A percentile compares a stretch with the other conserved stretches of the same genome.
These are phyloP conservation scores for Acrocyrtus sp. DNA, from an alignment of 2,888 invertebrate species.

Conservation along the genomic window DNA sequence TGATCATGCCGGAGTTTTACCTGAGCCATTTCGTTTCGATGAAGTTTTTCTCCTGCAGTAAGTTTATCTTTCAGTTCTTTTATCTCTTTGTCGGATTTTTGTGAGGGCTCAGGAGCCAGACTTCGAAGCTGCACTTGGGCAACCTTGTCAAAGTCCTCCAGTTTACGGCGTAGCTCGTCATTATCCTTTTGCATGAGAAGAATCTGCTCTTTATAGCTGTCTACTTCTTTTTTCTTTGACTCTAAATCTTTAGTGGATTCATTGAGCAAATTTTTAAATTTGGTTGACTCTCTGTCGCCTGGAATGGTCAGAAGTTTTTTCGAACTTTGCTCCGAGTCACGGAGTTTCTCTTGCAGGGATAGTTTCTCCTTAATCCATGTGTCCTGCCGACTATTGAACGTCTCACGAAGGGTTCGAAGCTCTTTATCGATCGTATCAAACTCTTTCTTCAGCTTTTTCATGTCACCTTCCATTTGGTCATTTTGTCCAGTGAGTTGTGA, in stretches of 20 bases:
- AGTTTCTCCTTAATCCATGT: conserved; percentile 80
- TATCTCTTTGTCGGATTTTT: conserved; percentile 78
- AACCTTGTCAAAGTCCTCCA: conserved; percentile 87
- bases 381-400: conserved; percentile 74
- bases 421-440: conserved; percentile 73
- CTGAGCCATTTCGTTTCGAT: conserved; percentile 82
- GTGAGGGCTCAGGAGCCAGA: conserved; percentile 47
- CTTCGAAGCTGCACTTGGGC: conserved; percentile 76
- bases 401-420: conserved; percentile 74
- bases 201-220: conserved; percentile 76
- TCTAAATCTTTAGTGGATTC: conserved; percentile 81
- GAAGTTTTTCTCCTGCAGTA: conserved; percentile 76
- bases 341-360: conserved; percentile 69
- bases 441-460: conserved; percentile 73
- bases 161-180: conserved; percentile 81
- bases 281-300: conserved; percentile 63
- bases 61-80: conserved; percentile 75
- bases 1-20: conserved; percentile 87
- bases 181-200: conserved; percentile 79
- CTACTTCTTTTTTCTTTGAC: conserved; percentile 75
- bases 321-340: conserved; percentile 66
- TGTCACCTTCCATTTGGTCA: conserved; percentile 75
- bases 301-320: conserved; percentile 63
- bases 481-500: conserved; percentile 84
- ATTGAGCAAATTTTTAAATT: conserved; percentile 76